Conservation (phyloP, 2,888 invertebrate genomes). For the Luperina testacea region DNA sequence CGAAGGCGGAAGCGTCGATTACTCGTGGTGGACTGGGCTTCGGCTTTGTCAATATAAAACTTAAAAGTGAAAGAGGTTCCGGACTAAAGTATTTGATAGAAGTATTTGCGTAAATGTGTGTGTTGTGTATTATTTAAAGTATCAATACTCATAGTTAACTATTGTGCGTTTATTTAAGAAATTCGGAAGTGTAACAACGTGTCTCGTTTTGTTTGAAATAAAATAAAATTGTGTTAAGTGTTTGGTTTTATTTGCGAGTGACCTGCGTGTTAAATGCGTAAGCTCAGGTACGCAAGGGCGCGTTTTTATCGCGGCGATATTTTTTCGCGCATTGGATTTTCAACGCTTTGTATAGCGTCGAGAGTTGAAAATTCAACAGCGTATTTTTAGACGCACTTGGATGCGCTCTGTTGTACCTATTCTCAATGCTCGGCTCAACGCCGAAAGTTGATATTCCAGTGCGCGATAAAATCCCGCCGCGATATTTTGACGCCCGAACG, state of each 20-base stretch:
- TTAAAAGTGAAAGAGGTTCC: slow-evolving; percentile 81
- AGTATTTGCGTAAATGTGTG: slow-evolving; percentile 68
- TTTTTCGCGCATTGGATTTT: no score
- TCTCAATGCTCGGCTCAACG: no score
- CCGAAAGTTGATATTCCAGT: no score
- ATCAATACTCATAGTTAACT: slow-evolving; percentile 20
- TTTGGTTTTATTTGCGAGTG: neutral
- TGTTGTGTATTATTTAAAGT: neutral
- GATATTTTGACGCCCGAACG: no score
- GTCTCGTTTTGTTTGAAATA: slow-evolving; percentile 6
- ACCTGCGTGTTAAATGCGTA: neutral
- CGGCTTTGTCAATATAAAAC: slow-evolving; percentile 77
- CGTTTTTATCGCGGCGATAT: no score
- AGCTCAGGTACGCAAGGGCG: no score
- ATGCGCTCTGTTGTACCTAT: no score
- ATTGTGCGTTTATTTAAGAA: neutral
- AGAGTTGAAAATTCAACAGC: no score
- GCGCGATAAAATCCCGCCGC: no score
- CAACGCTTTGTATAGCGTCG: no score
- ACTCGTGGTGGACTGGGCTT: slow-evolving; percentile 80
- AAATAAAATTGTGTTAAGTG: slow-evolving; percentile 1
- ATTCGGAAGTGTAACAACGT: neutral
- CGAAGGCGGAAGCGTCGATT: slow-evolving; percentile 76
- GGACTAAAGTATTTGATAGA: slow-evolving; percentile 78
- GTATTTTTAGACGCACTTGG: no score